phyloP scores from a whole-genome alignment of 2,113 vertebrate species.

The Odontophorus gujanensis region DNA sequence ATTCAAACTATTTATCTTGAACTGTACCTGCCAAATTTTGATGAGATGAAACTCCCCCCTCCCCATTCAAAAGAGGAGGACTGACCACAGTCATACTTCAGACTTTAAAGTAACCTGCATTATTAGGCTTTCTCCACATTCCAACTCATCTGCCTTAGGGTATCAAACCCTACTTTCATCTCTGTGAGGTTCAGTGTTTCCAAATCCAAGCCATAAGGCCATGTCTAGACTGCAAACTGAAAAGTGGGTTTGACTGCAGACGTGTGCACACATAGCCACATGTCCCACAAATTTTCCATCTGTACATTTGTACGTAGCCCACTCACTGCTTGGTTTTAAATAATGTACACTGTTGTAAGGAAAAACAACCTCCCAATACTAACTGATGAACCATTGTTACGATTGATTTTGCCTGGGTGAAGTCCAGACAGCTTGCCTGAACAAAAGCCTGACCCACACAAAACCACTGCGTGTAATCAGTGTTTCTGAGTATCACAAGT shows the following conservation, averaged over 20 bases:
- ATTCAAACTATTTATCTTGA: conserved; percentile 56
- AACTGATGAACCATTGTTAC: neutral
- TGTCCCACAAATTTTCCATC: conserved; percentile 26
- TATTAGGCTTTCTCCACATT: conserved; percentile 63
- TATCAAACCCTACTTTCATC: conserved; percentile 61
- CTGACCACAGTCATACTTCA: conserved; percentile 52
- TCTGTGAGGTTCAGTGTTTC: conserved; percentile 42
- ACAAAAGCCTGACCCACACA: conserved; percentile 48
- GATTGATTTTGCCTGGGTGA: conserved; percentile 46
- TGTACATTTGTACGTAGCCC: neutral
- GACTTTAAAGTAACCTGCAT: conserved; percentile 59
- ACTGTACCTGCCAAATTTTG: conserved; percentile 54
- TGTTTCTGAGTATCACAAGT: neutral
- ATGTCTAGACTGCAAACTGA: conserved; percentile 57
- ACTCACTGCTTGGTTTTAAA: conserved; percentile 23
- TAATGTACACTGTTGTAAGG: neutral
- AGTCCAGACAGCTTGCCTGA: conserved; percentile 34
- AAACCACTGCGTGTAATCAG: conserved; percentile 19
- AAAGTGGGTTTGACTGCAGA: conserved; percentile 48
- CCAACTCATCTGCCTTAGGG: conserved; percentile 55
- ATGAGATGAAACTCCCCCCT: conserved; percentile 35
- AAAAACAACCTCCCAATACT: neutral
- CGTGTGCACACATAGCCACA: conserved; percentile 19
- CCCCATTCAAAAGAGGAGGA: conserved; percentile 3
- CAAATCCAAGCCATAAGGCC: conserved; percentile 64